Percentiles rank a stretch among this genome's conserved stretches.
Conservation (phyloP, 2,113 vertebrate species). For the Paramormyrops kingsleyae region DNA sequence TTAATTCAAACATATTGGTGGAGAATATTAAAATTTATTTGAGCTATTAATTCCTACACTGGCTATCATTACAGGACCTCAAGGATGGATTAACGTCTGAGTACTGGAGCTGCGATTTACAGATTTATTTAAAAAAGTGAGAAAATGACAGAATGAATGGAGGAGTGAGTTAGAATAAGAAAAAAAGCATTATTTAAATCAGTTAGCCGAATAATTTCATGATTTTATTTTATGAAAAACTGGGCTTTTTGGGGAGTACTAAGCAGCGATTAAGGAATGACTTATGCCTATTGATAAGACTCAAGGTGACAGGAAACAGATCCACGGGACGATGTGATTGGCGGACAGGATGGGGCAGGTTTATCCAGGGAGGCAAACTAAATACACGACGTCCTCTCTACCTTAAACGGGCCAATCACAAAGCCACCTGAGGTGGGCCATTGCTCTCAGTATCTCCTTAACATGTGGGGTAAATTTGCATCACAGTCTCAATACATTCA, state of each 20-base stretch:
- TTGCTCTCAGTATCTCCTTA: neutral
- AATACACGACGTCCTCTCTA: neutral
- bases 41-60: too few relatives aligned
- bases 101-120: neutral
- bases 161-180: neutral
- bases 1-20: too few relatives aligned
- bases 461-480: neutral
- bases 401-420: neutral
- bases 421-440: neutral
- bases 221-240: neutral
- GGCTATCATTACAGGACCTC: conserved; percentile 1
- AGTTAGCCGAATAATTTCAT: neutral
- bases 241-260: neutral
- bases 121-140: neutral
- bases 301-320: neutral
- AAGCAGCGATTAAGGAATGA: neutral
- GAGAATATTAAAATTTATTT: too few relatives aligned
- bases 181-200: neutral
- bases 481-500: neutral
- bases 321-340: neutral
- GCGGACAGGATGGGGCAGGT: neutral
- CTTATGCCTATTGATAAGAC: neutral
- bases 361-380: neutral
- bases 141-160: neutral
- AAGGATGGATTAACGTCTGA: neutral